Evolutionary conservation across 1,140 invertebrate species (phyloP).

Genomic region (Euura lappo): DNA sequence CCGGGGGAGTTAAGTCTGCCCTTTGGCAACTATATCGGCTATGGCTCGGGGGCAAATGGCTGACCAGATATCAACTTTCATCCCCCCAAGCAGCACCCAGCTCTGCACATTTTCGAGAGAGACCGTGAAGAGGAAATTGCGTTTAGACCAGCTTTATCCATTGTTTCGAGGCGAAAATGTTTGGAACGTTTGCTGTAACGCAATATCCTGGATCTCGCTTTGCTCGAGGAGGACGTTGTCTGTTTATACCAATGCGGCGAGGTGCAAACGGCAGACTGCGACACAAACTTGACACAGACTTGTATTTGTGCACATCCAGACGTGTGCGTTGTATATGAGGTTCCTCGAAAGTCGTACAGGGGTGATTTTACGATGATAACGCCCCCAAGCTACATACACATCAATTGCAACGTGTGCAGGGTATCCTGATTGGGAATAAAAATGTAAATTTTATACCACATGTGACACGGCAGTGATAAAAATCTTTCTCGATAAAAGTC

Average conservation of each 20-base stretch:
- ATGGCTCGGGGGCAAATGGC: neutral
- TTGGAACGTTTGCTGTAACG: slow-evolving; percentile 4
- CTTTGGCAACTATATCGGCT: neutral
- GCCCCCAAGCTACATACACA: too few species aligned
- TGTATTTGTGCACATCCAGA: too few species aligned
- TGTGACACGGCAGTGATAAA: too few species aligned
- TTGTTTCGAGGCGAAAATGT: neutral
- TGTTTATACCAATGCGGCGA: neutral
- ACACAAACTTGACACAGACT: neutral
- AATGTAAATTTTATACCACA: too few species aligned
- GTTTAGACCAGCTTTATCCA: neutral
- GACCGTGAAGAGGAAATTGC: neutral
- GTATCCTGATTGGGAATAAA: too few species aligned
- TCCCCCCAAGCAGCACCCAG: neutral
- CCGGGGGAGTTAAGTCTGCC: neutral
- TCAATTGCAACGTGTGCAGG: too few species aligned
- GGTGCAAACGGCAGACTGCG: neutral
- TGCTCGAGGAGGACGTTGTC: neutral
- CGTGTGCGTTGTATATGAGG: too few species aligned
- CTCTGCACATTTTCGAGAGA: neutral
- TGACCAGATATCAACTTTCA: neutral
- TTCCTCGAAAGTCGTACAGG: too few species aligned
- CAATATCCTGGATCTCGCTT: slow-evolving; percentile 3
- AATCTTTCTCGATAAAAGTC: too few species aligned
- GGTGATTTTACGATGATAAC: too few species aligned